Percentiles rank a stretch among this genome's conserved stretches.
Evolutionary conservation across 2,797 vertebrate genomes (phyloP).

Genomic region (Rhadinocentrus ornatus): DNA sequence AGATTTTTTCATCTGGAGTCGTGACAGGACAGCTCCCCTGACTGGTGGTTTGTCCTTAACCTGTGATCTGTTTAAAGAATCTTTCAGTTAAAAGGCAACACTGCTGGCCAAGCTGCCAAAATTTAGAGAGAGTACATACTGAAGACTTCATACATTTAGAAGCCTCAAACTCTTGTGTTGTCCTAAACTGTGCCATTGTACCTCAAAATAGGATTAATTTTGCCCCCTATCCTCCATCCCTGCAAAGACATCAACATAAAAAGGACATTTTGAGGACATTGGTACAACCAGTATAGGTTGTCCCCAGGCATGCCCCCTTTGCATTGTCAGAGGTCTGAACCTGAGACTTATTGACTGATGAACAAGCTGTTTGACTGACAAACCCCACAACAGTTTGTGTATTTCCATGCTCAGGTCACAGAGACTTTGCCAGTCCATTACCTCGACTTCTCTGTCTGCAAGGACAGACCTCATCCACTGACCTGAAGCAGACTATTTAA

Average conservation of each 20-base stretch:
- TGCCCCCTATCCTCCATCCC: constrained; percentile 19
- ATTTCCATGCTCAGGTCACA: constrained; percentile 70
- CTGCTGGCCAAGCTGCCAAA: constrained; percentile 55
- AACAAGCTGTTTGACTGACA: constrained; percentile 77
- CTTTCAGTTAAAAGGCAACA: constrained; percentile 33
- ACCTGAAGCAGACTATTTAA: constrained; percentile 50
- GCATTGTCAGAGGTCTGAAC: constrained; percentile 77
- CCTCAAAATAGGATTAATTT: constrained; percentile 77
- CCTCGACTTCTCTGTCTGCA: constrained; percentile 42
- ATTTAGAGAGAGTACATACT: constrained; percentile 64
- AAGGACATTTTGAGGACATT: constrained; percentile 70
- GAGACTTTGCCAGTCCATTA: constrained; percentile 72
- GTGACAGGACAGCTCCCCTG: constrained; percentile 75
- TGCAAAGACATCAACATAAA: constrained; percentile 53
- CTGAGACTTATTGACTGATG: constrained; percentile 84
- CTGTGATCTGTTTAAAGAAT: constrained; percentile 62
- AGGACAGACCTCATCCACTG: constrained; percentile 60
- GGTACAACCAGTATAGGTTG: constrained; percentile 72
- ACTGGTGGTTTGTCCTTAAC: constrained; percentile 66
- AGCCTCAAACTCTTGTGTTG: constrained; percentile 55
- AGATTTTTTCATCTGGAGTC: constrained; percentile 56
- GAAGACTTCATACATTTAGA: constrained; percentile 60
- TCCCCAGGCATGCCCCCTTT: constrained; percentile 79
- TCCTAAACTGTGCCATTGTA: constrained; percentile 78
- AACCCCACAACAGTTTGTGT: constrained; percentile 42